These are phyloP conservation scores for Pseudorasbora parva DNA, from an alignment of 2,113 vertebrate species.

Conservation along the genomic window DNA sequence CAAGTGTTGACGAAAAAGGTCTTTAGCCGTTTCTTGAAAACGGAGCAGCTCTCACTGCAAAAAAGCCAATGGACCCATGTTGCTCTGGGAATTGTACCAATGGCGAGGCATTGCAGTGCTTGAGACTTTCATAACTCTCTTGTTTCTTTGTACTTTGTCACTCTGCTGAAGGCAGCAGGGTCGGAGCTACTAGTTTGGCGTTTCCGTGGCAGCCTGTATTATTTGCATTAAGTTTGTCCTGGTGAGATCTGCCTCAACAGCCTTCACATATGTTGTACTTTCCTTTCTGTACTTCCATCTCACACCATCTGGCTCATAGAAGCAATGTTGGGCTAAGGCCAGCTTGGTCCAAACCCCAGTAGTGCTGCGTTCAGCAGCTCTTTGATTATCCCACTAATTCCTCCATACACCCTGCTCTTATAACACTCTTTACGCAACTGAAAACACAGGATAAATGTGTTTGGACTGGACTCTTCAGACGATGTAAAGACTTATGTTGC, in stretches of 20 bases:
- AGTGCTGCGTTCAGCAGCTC: slow-evolving; percentile 41
- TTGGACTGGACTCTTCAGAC: background rate
- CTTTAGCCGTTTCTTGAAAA: too few species aligned
- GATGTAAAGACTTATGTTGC: slow-evolving; percentile 5
- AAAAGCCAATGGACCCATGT: background rate
- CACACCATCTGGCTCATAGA: slow-evolving; percentile 35
- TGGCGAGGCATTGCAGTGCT: slow-evolving; percentile 17
- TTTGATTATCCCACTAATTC: slow-evolving; percentile 44
- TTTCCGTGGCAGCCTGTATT: slow-evolving; percentile 27
- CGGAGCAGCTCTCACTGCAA: background rate
- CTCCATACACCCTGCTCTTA: slow-evolving; percentile 7
- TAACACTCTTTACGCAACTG: slow-evolving; percentile 12
- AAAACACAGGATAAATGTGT: slow-evolving; percentile 32
- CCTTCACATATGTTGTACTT: slow-evolving; percentile 26
- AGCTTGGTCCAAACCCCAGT: slow-evolving; percentile 33
- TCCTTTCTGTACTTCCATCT: slow-evolving; percentile 19
- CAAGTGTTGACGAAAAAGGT: too few species aligned
- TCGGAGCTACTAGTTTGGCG: background rate
- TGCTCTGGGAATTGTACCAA: slow-evolving; percentile 8
- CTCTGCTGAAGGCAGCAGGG: background rate
- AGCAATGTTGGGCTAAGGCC: slow-evolving; percentile 28
- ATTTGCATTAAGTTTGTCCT: slow-evolving; percentile 23
- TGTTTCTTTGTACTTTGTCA: slow-evolving; percentile 18
- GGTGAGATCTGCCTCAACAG: slow-evolving; percentile 16
- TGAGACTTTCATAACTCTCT: slow-evolving; percentile 8